Evolutionary conservation across 2,797 vertebrate genomes (phyloP), one percentile per base, ranked within the genome.

Genomic region (Melanotaenia parkinsoni): DNA sequence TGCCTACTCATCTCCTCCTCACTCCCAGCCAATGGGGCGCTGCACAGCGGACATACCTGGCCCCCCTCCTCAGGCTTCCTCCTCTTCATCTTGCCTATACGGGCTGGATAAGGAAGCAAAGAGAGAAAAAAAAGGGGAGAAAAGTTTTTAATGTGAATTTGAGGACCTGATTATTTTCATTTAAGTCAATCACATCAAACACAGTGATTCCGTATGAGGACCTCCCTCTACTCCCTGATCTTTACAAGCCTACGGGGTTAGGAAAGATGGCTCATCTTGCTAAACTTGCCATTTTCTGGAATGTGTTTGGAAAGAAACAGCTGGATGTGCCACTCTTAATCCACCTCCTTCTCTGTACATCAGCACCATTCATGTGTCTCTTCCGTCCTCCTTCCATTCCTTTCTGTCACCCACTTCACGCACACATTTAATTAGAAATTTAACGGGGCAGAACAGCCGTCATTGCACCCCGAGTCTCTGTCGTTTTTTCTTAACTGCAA

Each of bases 1-100:
- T 99, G 98, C 97, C 97, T 99, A 99, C 97, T 99, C 98, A 99
- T 99, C 96, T 98, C 97, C 95, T 98, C 97, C 96, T 98, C 97
- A 93, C 97, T 98, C 95, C 98, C 98, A 96, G 96, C 95, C 96
- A 99, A 95, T 86, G 97, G 96, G 86, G 95, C 92, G 92, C 94
- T 97, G 98, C 98, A 99, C 95, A 99, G 97, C 88, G 98, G 98
- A 98, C 98, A 99, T 99, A 99, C 98, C 98, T 99, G 98, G 89
- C 98, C 98, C 95, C 97, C 98, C 91, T 99, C 98, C 90, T 99
- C 98, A 89, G 97, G 97, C 95, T 99, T 99, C 95, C 98, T 96
- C 91, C 98, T 95, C 95, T 99, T 99, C 97, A 99, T 98, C 95
- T 99, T 99, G 66, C 98, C 98, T 95, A 99, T 99, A 94, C 98